Percentiles rank a stretch among this genome's conserved stretches.
These are phyloP conservation scores for Cantharis lateralis DNA, from an alignment of 2,888 invertebrate species.

Conservation along the genomic window DNA sequence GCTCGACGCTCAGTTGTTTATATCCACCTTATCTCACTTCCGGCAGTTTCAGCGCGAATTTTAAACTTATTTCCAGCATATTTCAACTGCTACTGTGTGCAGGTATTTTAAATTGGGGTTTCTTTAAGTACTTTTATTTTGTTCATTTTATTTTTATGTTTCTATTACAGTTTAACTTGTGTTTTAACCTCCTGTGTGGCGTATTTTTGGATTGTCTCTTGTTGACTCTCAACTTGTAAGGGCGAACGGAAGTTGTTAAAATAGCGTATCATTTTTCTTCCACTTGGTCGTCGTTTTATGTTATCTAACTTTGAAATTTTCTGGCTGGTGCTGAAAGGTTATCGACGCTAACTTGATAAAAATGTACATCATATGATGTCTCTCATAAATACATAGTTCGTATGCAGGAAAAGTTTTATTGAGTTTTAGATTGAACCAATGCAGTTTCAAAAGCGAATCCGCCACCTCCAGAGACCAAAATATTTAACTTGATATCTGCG, in stretches of 20 bases:
- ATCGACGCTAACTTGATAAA: conserved; percentile 22
- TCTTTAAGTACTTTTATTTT: conserved; percentile 32
- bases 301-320: conserved; percentile 20
- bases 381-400: conserved; percentile 31
- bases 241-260: conserved; percentile 20
- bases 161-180: conserved; percentile 9
- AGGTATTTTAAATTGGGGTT: conserved; percentile 32
- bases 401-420: conserved; percentile 48
- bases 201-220: conserved; percentile 15
- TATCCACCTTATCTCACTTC: conserved; percentile 48
- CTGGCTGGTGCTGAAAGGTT: conserved; percentile 12
- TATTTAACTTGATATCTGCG: conserved; percentile 1
- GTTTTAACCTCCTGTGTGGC: neutral
- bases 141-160: conserved; percentile 32
- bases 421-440: conserved; percentile 51
- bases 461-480: conserved; percentile 36
- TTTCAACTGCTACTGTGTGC: conserved; percentile 35
- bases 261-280: conserved; percentile 16
- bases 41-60: conserved; percentile 42
- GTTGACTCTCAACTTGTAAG: neutral
- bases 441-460: conserved; percentile 42
- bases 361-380: conserved; percentile 12
- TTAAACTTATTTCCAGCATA: conserved; percentile 39
- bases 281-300: conserved; percentile 1
- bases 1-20: conserved; percentile 46